Conservation (phyloP, 1,140 invertebrate species). For the Holotrichia oblita region DNA sequence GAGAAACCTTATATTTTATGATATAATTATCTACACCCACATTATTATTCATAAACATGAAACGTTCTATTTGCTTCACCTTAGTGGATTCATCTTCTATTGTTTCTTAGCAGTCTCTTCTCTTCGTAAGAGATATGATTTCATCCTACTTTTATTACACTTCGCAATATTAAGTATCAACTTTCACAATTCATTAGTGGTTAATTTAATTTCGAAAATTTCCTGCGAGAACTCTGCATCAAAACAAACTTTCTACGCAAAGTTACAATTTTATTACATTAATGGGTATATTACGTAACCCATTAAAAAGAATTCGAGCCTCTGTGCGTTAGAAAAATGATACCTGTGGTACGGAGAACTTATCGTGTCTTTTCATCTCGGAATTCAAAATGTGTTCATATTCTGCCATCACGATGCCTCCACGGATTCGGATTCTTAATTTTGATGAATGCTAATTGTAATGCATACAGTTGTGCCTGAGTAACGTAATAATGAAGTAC, state of each 20-base stretch:
- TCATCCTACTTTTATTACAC: background rate
- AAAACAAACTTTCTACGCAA: background rate
- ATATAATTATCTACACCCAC: no score
- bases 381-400: background rate
- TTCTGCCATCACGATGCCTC: background rate
- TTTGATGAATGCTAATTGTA: background rate
- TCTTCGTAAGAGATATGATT: background rate
- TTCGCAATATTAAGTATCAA: background rate
- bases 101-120: no score
- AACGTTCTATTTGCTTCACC: no score
- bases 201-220: background rate
- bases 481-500: background rate
- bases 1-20: no score
- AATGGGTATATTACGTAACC: background rate
- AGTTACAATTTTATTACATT: slow-evolving; percentile 14
- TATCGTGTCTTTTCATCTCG: background rate
- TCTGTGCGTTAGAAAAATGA: background rate
- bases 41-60: no score
- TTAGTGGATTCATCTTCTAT: no score
- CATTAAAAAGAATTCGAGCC: background rate
- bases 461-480: background rate
- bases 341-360: background rate
- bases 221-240: background rate
- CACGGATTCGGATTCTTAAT: background rate
- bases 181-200: slow-evolving; percentile 1